Evolutionary conservation across 1,140 invertebrate genomes (phyloP), one percentile per base, ranked within the genome.

Genomic region (Ptiloglossa arizonensis): DNA sequence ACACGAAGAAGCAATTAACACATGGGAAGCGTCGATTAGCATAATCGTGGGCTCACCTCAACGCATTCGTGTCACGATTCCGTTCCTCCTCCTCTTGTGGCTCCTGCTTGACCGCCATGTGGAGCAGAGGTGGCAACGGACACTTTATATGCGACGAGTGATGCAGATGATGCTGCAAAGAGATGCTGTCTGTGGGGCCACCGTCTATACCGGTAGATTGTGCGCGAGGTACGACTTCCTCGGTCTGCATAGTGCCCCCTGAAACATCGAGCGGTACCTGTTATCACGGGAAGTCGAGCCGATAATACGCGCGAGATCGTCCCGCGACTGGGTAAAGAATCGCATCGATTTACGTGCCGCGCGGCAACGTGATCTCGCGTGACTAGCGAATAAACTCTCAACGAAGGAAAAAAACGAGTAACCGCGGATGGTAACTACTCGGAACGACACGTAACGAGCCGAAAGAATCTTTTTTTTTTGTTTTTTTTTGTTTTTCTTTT

Each of bases 201-300:
- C 82, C 87, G 78, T 92, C 91, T 89, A 92, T 88, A 54, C 88
- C 86, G 62, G 88, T 88, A 70, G 91, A 89, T 79, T 90, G 89
- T 82, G 90, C 87, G 69, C 90, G 87, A 87, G 90, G 88, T 88
- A 90, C 91, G 87, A 92, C 87, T 90, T 92, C 91, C 89, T 92
- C 92, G 82, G 92, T 93, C 87, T 93, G 92, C 92, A 93, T 93
- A 93, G 91, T 93, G 89, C 92, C 92, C 90, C 91, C 92, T 93
- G 76, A 9, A 79, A 71, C 57, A 71, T 41, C 0, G 50, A 76
- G 46, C n/a, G 24, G 50, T 3, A 38, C 29, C 1, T 3, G 13
- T 52, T 72, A 38, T 63, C 27, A 13, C 41, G 41, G 41, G 41
- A 17, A 62, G 22, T 35, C 48, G 27, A 48, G 44, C 19, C 44